Conservation (phyloP, 2,797 vertebrate species). For the Rallus crepitans region DNA sequence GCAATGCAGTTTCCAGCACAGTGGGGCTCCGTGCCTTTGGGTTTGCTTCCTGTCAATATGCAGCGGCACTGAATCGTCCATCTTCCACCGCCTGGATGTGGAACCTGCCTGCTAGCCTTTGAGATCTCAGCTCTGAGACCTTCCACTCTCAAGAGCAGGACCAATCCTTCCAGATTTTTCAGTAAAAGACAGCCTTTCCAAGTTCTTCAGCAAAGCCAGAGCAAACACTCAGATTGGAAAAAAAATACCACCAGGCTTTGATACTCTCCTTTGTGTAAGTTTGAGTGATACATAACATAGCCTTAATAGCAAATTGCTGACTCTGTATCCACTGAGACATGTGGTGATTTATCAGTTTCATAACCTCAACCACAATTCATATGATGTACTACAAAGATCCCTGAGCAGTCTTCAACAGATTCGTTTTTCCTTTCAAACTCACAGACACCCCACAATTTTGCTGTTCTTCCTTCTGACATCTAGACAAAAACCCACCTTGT, state of each 20-base stretch:
- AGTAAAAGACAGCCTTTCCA: background rate
- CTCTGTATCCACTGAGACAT: background rate
- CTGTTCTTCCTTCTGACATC: background rate
- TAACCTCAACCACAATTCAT: constrained; percentile 40
- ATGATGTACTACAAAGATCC: background rate
- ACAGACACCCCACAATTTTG: background rate
- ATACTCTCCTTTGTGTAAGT: background rate
- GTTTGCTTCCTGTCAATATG: rapidly evolving
- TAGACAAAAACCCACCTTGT: background rate
- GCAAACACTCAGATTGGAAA: background rate
- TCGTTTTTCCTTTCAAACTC: background rate
- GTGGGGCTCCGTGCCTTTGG: background rate
- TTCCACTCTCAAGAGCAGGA: background rate
- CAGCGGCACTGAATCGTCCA: background rate
- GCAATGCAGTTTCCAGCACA: background rate
- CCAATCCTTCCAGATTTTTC: background rate
- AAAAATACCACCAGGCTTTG: background rate
- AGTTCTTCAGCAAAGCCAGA: background rate
- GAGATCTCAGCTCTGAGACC: background rate
- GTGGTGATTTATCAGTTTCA: constrained; percentile 56
- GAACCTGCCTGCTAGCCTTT: background rate
- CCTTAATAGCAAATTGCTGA: constrained; percentile 21
- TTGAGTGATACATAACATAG: background rate
- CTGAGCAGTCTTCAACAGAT: constrained; percentile 10
- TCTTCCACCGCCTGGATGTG: background rate